Conservation (phyloP, 1,140 invertebrate species). For the Teleopsis dalmanni region DNA sequence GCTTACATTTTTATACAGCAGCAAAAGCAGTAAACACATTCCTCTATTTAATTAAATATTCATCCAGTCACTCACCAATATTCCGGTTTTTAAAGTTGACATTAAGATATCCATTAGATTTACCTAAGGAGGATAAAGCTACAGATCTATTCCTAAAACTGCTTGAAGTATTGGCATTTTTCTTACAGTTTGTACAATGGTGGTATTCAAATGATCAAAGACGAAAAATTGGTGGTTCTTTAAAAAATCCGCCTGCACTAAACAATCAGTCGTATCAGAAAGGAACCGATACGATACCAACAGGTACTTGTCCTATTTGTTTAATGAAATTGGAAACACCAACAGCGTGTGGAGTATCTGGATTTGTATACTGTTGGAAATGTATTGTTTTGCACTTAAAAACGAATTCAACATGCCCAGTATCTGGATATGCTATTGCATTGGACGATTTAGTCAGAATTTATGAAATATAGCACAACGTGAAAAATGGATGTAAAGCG, state of each 20-base stretch:
- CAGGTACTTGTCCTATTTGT: constrained; percentile 36
- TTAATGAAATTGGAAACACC: constrained; percentile 27
- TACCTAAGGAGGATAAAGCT: constrained; percentile 30
- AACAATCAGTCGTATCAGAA: constrained; percentile 9
- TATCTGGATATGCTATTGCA: constrained; percentile 30
- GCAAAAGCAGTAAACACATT: constrained; percentile 35
- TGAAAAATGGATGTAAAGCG: too few relatives aligned
- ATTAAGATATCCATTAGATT: constrained; percentile 29
- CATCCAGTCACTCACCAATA: constrained; percentile 27
- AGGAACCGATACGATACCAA: too few relatives aligned
- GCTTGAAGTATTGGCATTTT: constrained; percentile 37
- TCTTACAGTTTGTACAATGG: constrained; percentile 42
- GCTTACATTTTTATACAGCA: constrained; percentile 31
- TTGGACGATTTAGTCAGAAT: constrained; percentile 38
- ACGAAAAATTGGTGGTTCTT: constrained; percentile 27
- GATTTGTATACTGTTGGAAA: constrained; percentile 41
- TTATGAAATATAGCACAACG: constrained; percentile 38
- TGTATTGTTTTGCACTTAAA: constrained; percentile 35
- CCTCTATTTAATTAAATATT: constrained; percentile 32
- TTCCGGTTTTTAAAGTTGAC: constrained; percentile 25
- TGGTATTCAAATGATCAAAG: constrained; percentile 40
- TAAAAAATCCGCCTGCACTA: constrained; percentile 24
- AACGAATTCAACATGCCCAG: constrained; percentile 26
- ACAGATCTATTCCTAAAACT: constrained; percentile 34
- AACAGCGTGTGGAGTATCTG: constrained; percentile 36